phyloP scores from a whole-genome alignment of 2,113 vertebrate genomes.

The Microcebus jonahi region DNA sequence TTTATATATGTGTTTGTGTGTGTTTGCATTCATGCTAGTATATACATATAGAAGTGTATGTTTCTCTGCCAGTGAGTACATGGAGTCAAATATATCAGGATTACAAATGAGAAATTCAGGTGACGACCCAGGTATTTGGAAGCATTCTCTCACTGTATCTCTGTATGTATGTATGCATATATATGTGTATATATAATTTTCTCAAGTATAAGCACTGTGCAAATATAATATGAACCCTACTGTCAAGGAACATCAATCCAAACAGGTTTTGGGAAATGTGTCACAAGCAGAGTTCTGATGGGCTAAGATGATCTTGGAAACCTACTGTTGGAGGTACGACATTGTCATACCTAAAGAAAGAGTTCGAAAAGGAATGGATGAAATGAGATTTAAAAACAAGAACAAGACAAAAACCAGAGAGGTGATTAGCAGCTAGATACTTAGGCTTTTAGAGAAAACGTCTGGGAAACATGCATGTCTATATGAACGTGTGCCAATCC shows the following conservation, averaged over 20 bases:
- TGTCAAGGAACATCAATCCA: not conserved
- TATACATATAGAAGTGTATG: not conserved
- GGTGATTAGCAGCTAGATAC: not conserved
- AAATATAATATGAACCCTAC: not conserved
- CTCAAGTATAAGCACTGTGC: not conserved
- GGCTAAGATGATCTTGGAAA: not conserved
- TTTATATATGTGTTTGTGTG: conserved; percentile 65
- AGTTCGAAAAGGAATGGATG: not conserved
- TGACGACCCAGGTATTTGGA: not conserved
- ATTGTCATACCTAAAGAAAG: not conserved
- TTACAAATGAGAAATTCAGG: conserved; percentile 58
- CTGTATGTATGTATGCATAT: not conserved
- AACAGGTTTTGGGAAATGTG: not conserved
- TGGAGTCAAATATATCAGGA: not conserved
- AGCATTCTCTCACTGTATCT: not conserved
- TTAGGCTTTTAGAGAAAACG: not conserved
- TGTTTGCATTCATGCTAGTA: not conserved
- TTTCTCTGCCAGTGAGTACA: conserved; percentile 33
- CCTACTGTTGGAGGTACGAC: not conserved
- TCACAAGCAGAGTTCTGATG: not conserved
- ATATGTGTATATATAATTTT: not conserved
- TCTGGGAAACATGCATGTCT: not conserved
- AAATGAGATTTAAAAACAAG: conserved; percentile 6
- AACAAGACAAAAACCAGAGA: not conserved
- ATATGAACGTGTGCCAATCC: no score